A percentile compares a stretch with the other conserved stretches of the same genome.
phyloP scores from a whole-genome alignment of 2,113 vertebrate genomes.

The Syrmaticus mikado region DNA sequence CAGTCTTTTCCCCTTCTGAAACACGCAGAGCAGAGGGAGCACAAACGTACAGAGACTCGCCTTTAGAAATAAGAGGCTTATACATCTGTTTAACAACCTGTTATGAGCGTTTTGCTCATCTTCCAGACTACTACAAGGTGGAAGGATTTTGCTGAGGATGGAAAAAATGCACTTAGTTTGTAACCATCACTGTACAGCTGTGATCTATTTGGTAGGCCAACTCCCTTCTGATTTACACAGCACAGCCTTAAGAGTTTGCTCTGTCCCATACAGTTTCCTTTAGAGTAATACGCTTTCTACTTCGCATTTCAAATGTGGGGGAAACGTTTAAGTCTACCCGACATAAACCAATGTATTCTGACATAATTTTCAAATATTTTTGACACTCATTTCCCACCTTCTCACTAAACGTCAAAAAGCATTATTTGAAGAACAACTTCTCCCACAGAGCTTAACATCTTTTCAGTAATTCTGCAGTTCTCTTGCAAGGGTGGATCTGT shows the following conservation, averaged over 20 bases:
- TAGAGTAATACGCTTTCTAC: background rate
- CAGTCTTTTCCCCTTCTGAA: background rate
- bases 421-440: background rate
- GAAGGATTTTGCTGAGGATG: background rate
- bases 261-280: background rate
- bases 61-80: too few relatives aligned
- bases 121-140: background rate
- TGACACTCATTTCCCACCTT: background rate
- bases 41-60: accelerated
- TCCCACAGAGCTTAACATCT: background rate
- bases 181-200: background rate
- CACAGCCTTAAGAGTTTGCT: background rate
- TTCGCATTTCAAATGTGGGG: background rate
- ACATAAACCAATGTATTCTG: background rate
- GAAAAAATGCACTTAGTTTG: background rate
- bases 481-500: background rate
- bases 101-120: background rate
- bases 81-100: background rate
- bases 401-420: background rate
- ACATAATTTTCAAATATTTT: background rate
- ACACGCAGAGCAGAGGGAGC: background rate
- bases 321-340: background rate
- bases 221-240: background rate
- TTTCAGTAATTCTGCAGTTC: background rate
- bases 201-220: background rate